phyloP scores from a whole-genome alignment of 2,888 invertebrate genomes.

The Didymodactylos carnosus region DNA sequence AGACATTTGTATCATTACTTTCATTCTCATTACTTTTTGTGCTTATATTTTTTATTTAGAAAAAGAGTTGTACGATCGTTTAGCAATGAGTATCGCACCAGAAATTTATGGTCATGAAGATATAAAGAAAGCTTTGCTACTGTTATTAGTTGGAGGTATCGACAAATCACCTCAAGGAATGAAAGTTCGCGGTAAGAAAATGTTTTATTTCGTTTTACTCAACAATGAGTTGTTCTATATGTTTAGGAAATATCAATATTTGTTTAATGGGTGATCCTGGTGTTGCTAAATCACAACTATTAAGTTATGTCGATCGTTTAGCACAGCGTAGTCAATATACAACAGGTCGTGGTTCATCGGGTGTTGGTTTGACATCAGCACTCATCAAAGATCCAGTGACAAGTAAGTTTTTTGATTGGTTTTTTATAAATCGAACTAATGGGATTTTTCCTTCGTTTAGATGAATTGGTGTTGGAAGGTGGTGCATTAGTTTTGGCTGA shows the following conservation, averaged over 20 bases:
- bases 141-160: slow-evolving; percentile 58
- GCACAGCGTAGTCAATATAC: slow-evolving; percentile 83
- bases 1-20: neutral
- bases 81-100: slow-evolving; percentile 80
- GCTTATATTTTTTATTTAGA: slow-evolving; percentile 31
- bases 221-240: neutral
- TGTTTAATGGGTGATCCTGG: slow-evolving; percentile 99
- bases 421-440: too few species aligned
- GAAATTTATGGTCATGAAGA: slow-evolving; percentile 97
- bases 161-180: slow-evolving; percentile 14
- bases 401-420: too few species aligned
- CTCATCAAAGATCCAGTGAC: slow-evolving; percentile 91
- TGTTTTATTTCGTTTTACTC: neutral
- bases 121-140: slow-evolving; percentile 79
- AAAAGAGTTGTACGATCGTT: slow-evolving; percentile 71
- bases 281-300: slow-evolving; percentile 89
- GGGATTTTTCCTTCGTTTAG: too few species aligned
- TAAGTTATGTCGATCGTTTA: slow-evolving; percentile 76
- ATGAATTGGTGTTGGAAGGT: slow-evolving; percentile 48
- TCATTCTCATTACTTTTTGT: neutral
- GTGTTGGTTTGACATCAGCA: slow-evolving; percentile 94
- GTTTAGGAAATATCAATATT: slow-evolving; percentile 55
- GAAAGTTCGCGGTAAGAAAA: slow-evolving; percentile 22
- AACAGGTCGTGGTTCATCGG: slow-evolving; percentile 82
- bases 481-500: slow-evolving; percentile 89